Evolutionary conservation across 1,140 invertebrate species (phyloP).

Genomic region (Drosophila seguyi): DNA sequence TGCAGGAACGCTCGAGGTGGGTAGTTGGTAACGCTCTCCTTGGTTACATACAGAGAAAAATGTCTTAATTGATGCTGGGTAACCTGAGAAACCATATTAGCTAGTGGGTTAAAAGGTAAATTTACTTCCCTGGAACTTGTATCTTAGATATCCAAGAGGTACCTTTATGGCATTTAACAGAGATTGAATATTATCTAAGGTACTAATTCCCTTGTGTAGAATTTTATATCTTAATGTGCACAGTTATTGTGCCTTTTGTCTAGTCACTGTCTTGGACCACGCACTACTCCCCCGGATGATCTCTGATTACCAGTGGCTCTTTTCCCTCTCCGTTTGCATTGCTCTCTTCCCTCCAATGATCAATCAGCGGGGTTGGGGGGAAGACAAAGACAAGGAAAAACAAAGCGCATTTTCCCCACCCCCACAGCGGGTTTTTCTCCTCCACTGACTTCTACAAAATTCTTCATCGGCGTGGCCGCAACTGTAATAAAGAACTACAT

Average conservation of each 20-base stretch:
- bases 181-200: not conserved
- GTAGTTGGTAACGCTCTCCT: conserved; percentile 12
- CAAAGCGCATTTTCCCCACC: conserved; percentile 37
- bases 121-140: not conserved
- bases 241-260: conserved; percentile 20
- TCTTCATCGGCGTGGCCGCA: conserved; percentile 30
- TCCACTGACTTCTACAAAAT: conserved; percentile 36
- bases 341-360: conserved; percentile 17
- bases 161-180: not conserved
- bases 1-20: conserved; percentile 16
- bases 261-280: conserved; percentile 28
- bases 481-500: conserved; percentile 58
- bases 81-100: not conserved
- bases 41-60: not conserved
- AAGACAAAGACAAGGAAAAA: conserved; percentile 15
- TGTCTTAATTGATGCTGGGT: not conserved
- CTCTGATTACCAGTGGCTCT: conserved; percentile 14
- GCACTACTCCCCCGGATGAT: conserved; percentile 19
- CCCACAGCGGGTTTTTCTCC: conserved; percentile 17
- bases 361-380: conserved; percentile 21
- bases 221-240: not conserved
- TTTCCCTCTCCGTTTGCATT: conserved; percentile 16
- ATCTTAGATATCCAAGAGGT: too few species aligned
- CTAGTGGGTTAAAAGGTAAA: not conserved
- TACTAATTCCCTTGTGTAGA: not conserved